A percentile compares a stretch with the other conserved stretches of the same genome.
These are phyloP conservation scores for Saccostrea glomerata DNA, from an alignment of 1,140 invertebrate species.

Conservation along the genomic window DNA sequence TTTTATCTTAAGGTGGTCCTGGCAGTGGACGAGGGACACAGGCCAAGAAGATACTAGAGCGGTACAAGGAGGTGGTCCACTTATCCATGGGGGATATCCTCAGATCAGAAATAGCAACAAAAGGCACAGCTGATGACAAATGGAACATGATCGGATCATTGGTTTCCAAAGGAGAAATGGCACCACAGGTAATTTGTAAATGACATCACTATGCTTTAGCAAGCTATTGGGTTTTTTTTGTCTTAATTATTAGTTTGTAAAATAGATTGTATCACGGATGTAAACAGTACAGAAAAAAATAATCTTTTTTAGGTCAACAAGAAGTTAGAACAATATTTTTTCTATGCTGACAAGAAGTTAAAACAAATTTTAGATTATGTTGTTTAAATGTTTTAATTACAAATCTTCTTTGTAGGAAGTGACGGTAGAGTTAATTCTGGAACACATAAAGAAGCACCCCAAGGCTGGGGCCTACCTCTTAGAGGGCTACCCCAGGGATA, in stretches of 20 bases:
- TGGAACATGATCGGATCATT: constrained; percentile 72
- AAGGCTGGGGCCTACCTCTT: constrained; percentile 94
- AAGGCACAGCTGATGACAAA: constrained; percentile 71
- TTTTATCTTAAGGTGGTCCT: constrained; percentile 68
- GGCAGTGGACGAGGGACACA: constrained; percentile 75
- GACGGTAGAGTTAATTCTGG: constrained; percentile 92
- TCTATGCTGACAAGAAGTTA: too few relatives aligned
- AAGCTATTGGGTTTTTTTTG: too few relatives aligned
- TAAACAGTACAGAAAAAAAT: too few relatives aligned
- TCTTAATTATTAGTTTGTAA: too few relatives aligned
- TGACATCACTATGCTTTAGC: not conserved
- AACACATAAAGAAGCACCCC: constrained; percentile 85
- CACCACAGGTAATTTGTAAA: constrained; percentile 70
- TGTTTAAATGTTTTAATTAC: not conserved
- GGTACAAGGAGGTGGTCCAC: constrained; percentile 69
- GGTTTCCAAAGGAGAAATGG: constrained; percentile 74
- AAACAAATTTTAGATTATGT: too few relatives aligned
- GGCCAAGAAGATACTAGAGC: constrained; percentile 64
- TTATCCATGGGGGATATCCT: constrained; percentile 75
- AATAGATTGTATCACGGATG: too few relatives aligned
- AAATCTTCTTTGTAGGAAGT: constrained; percentile 83
- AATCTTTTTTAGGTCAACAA: too few relatives aligned
- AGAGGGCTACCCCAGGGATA: constrained; percentile 90
- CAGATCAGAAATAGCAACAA: constrained; percentile 65
- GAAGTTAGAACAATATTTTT: not conserved